Evolutionary conservation across 2,888 invertebrate species (phyloP).

Genomic region (Encarsia formosa): DNA sequence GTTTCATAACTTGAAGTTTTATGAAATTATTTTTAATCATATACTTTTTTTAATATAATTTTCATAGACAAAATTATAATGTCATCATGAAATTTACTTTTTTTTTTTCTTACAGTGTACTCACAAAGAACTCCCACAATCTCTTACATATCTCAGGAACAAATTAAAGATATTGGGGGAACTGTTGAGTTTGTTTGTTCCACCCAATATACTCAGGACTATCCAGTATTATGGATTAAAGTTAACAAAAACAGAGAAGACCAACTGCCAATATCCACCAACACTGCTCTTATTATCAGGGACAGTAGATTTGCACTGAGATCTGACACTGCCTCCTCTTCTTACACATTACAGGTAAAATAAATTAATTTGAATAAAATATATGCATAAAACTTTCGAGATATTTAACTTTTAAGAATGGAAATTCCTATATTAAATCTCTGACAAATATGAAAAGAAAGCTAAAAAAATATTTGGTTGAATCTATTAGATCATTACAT

Average conservation of each 20-base stretch:
- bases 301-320: constrained; percentile 81
- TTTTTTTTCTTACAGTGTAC: constrained; percentile 50
- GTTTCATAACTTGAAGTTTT: too few relatives aligned
- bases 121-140: constrained; percentile 81
- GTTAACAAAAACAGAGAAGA: constrained; percentile 60
- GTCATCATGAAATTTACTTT: too few relatives aligned
- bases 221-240: constrained; percentile 81
- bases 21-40: too few relatives aligned
- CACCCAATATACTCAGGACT: constrained; percentile 83
- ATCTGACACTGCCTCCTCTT: constrained; percentile 74
- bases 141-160: constrained; percentile 87
- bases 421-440: constrained; percentile 4
- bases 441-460: too few relatives aligned
- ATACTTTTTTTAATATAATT: neutral
- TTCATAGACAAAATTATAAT: too few relatives aligned
- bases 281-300: constrained; percentile 78
- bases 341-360: constrained; percentile 69
- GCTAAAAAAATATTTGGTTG: too few relatives aligned
- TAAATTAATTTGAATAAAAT: neutral
- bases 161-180: constrained; percentile 87
- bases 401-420: neutral
- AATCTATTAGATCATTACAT: too few relatives aligned
- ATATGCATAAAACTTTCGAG: neutral
- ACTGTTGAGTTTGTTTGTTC: constrained; percentile 84
- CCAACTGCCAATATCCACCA: constrained; percentile 76